A percentile compares a stretch with the other conserved stretches of the same genome.
Evolutionary conservation across 2,113 vertebrate genomes (phyloP).

Genomic region (Eurystomus gularis): DNA sequence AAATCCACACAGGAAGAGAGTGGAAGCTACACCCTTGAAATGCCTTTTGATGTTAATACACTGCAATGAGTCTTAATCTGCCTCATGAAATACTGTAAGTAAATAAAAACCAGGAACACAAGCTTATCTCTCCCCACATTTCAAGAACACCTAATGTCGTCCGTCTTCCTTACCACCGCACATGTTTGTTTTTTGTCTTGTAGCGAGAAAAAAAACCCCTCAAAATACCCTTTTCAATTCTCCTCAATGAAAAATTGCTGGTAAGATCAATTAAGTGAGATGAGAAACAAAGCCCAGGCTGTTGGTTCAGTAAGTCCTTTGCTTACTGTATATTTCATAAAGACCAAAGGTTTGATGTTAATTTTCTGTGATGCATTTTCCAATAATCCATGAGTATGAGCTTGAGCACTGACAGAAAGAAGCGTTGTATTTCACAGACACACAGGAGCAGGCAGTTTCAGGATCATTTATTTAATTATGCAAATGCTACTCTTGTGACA

Average conservation of each 20-base stretch:
- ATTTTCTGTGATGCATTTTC: slow-evolving; percentile 38
- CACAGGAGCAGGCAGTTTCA: slow-evolving; percentile 63
- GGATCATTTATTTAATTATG: slow-evolving; percentile 76
- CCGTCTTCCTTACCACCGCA: background rate
- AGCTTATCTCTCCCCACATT: background rate
- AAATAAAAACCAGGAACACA: background rate
- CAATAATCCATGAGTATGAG: slow-evolving; percentile 46
- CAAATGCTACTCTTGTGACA: slow-evolving; percentile 71
- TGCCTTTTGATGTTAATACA: slow-evolving; percentile 24
- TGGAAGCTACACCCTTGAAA: slow-evolving; percentile 19
- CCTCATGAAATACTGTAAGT: background rate
- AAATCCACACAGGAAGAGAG: background rate
- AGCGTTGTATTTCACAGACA: slow-evolving; percentile 65
- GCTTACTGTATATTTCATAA: slow-evolving; percentile 40
- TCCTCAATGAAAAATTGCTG: slow-evolving; percentile 31
- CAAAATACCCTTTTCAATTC: slow-evolving; percentile 15
- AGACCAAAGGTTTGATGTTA: slow-evolving; percentile 59
- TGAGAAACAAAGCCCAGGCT: slow-evolving; percentile 59
- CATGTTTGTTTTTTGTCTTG: background rate
- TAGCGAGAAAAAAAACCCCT: background rate
- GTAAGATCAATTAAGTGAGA: slow-evolving; percentile 56
- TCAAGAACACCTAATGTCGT: background rate
- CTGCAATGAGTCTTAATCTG: background rate
- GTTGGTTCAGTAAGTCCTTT: background rate
- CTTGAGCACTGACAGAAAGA: slow-evolving; percentile 56